Percentiles rank a stretch among this genome's conserved stretches.
phyloP scores from a whole-genome alignment of 2,888 invertebrate species.

The Craniophora ligustri region DNA sequence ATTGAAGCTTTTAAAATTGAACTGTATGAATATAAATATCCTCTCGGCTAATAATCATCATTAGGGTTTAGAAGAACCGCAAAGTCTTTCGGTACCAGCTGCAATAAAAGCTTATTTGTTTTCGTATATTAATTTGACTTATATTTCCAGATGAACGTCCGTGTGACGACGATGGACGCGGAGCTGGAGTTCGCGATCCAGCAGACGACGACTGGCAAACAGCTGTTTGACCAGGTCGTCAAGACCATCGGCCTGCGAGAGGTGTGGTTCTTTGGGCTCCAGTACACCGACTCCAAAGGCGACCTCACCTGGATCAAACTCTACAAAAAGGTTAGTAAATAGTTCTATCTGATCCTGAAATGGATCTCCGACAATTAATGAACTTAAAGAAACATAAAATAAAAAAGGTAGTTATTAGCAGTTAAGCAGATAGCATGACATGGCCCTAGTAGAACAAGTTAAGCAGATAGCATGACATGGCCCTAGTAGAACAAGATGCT shows the following conservation, averaged over 20 bases:
- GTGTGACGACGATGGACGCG: slow-evolving; percentile 99
- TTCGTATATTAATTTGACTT: slow-evolving; percentile 4
- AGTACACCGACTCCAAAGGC: slow-evolving; percentile 99
- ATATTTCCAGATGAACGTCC: slow-evolving; percentile 96
- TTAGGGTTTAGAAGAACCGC: not conserved
- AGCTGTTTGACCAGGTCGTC: slow-evolving; percentile 99
- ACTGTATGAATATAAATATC: too few relatives aligned
- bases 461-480: slow-evolving; percentile 17
- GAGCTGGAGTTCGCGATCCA: slow-evolving; percentile 99
- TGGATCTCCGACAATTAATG: too few relatives aligned
- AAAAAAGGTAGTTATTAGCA: too few relatives aligned
- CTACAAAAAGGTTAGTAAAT: slow-evolving; percentile 97
- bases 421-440: slow-evolving; percentile 16
- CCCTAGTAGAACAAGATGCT: slow-evolving; percentile 9
- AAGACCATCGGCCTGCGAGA: slow-evolving; percentile 99
- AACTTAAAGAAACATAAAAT: too few relatives aligned
- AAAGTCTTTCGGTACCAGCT: not conserved
- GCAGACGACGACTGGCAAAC: slow-evolving; percentile 99
- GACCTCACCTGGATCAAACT: slow-evolving; percentile 99
- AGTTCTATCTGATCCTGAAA: not conserved
- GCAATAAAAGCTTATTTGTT: not conserved
- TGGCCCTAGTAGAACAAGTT: slow-evolving; percentile 13
- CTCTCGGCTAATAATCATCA: not conserved
- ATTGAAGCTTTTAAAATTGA: too few relatives aligned
- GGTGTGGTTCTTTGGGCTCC: slow-evolving; percentile 99